phyloP scores from a whole-genome alignment of 2,113 vertebrate species.

The Melanerpes formicivorus region DNA sequence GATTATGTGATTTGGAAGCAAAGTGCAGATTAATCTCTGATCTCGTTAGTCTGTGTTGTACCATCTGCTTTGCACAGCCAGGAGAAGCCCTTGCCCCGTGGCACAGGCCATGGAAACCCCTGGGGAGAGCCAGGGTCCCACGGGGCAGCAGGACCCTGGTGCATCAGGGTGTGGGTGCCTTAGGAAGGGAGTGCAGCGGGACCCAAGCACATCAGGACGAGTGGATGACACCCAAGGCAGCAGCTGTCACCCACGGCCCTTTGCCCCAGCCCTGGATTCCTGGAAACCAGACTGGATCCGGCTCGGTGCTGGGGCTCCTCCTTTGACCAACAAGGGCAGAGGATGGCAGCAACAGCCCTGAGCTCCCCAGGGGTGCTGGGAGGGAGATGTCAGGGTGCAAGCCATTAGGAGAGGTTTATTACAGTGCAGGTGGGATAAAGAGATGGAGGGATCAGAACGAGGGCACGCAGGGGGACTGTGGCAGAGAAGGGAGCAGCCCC shows the following conservation, averaged over 20 bases:
- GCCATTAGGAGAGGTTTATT: background rate
- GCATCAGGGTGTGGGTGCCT: background rate
- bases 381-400: background rate
- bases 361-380: background rate
- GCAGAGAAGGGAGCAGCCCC: background rate
- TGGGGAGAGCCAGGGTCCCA: background rate
- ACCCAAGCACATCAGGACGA: background rate
- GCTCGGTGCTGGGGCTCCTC: background rate
- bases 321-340: constrained; percentile 51
- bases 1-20: constrained; percentile 46
- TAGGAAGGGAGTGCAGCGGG: rapidly evolving
- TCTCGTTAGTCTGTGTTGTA: constrained; percentile 32
- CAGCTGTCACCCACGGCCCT: background rate
- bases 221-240: background rate
- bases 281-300: constrained; percentile 48
- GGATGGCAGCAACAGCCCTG: rapidly evolving
- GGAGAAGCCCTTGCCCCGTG: background rate
- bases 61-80: constrained; percentile 48
- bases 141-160: background rate
- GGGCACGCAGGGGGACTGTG: background rate
- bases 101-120: background rate
- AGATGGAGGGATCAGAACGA: background rate
- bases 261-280: background rate
- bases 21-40: constrained; percentile 60
- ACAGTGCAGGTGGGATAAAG: background rate